Base-by-base conservation (phyloP, 2,797 vertebrate species). In the Propithecus deckenii region DNA sequence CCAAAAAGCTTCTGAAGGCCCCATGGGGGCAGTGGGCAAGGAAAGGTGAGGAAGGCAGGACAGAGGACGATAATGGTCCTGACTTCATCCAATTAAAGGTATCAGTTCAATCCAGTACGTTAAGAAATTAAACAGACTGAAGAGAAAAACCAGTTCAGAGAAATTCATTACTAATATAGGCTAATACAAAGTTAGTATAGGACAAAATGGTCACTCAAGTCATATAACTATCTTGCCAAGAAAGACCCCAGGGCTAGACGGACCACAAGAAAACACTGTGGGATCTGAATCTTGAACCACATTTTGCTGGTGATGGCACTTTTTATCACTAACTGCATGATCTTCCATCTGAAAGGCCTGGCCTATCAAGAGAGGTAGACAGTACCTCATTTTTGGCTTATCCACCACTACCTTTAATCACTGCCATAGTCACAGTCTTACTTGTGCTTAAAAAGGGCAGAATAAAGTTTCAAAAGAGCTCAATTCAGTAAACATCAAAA, bases 101-200 rank as follows among this genome's bases (percentile, higher is more conserved):
- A 76, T 61, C 28, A 59, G 28, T 67, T 72, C 35, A 85, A 20
- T 46, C 52, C 10, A 86, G 55, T 28, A 86, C 12, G 50, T 55
- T 76, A 91, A 91, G 35, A 96, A 97, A 91, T 59, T 75, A 95
- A 97, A 15, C 18, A 88, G 59, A 50, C 67, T 67, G 30, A 93
- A 88, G 48, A 94, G 38, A 86, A 67, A 81, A 84, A 32, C 22
- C 35, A 89, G 17, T 67, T 91, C 30, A 72, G 32, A 78, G 32
- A 89, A 96, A 81, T 32, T 38, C 32, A 59, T 85, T 22, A 94
- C 52, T 48, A 91, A 91, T 43, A 55, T 46, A 61, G 23, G 23
- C 78, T 93, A 93, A 43, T 11, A 80, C 69, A 10, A n/a, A 5
- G 55, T 93, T 76, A 85, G 32, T 12, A 92, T 43, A 76, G 7